Conservation (phyloP, 2,113 vertebrate species). For the Semicossyphus pulcher region DNA sequence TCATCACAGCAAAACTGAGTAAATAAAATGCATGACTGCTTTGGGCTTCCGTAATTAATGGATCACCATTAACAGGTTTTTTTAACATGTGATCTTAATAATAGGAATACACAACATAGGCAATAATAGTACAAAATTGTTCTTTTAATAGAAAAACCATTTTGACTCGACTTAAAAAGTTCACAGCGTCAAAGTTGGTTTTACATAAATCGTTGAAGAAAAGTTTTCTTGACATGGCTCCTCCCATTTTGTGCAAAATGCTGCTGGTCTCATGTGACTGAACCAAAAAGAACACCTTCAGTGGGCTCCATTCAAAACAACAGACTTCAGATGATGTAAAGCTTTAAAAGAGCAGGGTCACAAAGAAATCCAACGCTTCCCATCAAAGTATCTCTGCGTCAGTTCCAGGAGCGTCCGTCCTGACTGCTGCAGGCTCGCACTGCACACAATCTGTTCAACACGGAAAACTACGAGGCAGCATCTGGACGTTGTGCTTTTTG, state of each 20-base stretch:
- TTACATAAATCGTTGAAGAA: constrained; percentile 53
- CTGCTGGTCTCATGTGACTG: constrained; percentile 71
- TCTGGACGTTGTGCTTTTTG: constrained; percentile 1
- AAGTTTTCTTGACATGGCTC: constrained; percentile 70
- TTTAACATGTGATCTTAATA: too few species aligned
- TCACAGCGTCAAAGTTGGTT: constrained; percentile 76
- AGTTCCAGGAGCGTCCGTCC: too few species aligned
- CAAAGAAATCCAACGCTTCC: background rate
- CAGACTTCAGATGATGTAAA: constrained; percentile 19
- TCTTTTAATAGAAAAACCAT: constrained; percentile 91
- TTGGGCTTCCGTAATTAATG: too few species aligned
- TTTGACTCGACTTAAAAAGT: constrained; percentile 85
- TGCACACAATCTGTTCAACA: too few species aligned
- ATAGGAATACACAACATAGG: background rate
- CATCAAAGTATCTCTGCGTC: background rate
- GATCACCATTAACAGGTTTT: too few species aligned
- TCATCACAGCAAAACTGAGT: too few species aligned
- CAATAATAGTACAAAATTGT: constrained; percentile 76
- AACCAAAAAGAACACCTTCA: constrained; percentile 70
- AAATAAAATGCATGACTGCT: too few species aligned
- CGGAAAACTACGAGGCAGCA: background rate
- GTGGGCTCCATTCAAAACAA: constrained; percentile 54
- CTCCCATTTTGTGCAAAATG: constrained; percentile 88
- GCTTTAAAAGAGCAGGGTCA: constrained; percentile 25
- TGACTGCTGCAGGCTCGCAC: too few species aligned